Conservation (phyloP, 2,888 invertebrate genomes). For the Formica aserva region DNA sequence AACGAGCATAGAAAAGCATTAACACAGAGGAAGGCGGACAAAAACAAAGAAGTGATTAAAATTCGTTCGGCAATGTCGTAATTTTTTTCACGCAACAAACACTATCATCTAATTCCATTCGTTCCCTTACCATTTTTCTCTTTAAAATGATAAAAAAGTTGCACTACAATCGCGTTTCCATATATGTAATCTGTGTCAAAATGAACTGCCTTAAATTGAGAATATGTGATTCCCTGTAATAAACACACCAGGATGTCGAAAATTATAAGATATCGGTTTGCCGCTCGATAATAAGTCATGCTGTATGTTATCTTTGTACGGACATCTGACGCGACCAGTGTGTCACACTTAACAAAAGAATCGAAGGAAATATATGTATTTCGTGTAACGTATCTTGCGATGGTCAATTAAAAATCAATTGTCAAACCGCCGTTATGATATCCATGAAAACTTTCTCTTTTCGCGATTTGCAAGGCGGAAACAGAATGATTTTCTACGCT, state of each 20-base stretch:
- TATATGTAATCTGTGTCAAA: neutral
- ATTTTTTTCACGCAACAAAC: neutral
- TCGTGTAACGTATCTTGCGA: neutral
- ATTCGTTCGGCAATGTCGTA: neutral
- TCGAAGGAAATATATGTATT: neutral
- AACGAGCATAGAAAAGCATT: neutral
- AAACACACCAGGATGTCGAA: slow-evolving; percentile 43
- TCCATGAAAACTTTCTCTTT: slow-evolving; percentile 16
- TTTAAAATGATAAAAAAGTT: neutral
- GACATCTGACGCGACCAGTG: slow-evolving; percentile 7
- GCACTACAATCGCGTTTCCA: neutral
- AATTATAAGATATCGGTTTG: slow-evolving; percentile 44
- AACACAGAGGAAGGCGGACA: neutral
- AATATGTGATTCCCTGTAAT: slow-evolving; percentile 44
- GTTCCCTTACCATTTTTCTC: neutral
- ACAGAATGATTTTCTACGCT: neutral
- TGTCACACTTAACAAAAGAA: neutral
- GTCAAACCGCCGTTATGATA: neutral
- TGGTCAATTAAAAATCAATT: slow-evolving; percentile 35
- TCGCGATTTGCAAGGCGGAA: neutral
- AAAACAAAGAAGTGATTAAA: neutral
- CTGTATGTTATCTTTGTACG: neutral
- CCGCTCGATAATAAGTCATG: neutral
- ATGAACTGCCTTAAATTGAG: slow-evolving; percentile 6
- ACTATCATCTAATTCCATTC: slow-evolving; percentile 2